Evolutionary conservation across 2,113 vertebrate genomes (phyloP), one percentile per base, ranked within the genome.

Genomic region (Silurus glanis): DNA sequence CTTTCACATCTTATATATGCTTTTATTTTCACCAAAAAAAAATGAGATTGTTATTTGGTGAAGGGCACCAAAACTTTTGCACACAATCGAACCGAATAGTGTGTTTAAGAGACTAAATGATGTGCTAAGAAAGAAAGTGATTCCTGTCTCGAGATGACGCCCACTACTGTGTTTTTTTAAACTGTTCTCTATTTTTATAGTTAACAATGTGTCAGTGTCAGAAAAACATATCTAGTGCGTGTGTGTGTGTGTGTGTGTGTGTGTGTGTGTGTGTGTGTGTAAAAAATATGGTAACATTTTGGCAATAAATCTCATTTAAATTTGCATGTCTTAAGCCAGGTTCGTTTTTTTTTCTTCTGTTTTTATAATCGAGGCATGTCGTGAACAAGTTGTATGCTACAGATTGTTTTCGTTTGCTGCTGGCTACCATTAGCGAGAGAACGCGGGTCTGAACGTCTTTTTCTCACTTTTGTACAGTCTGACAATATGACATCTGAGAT

Each of bases 111-210:
- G 16, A 45, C 55, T 78, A 53, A 55, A 78, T 78, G 49, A 78
- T 78, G 2, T 55, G 51, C 23, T 10, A 25, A 80, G 53, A 80
- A 80, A 58, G 55, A 37, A 19, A 58, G 51, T 25, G 25, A 59
- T 45, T 37, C 8, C n/a, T 80, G 76, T 37, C 55, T 59, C 16
- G 21, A 37, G 55, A 19, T 80, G 6, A 80, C 55, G 16, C 76
- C 55, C 53, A 59, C 76, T 37, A 19, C 5, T 59, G 25, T 58
- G 75, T 56, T 78, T 75, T 76, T 76, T 76, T 10, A 25, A 76
- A 76, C 74, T 8, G 14, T 58, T 79, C 37, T 79, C 76, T 79
- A 79, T 79, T 79, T 80, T 80, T 59, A 59, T 59, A 28, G 53
- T 37, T 80, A 58, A 80, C 28, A 58, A 80, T 80, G 76, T 80